phyloP scores from a whole-genome alignment of 2,888 invertebrate species.

The Amphipoea oculea region DNA sequence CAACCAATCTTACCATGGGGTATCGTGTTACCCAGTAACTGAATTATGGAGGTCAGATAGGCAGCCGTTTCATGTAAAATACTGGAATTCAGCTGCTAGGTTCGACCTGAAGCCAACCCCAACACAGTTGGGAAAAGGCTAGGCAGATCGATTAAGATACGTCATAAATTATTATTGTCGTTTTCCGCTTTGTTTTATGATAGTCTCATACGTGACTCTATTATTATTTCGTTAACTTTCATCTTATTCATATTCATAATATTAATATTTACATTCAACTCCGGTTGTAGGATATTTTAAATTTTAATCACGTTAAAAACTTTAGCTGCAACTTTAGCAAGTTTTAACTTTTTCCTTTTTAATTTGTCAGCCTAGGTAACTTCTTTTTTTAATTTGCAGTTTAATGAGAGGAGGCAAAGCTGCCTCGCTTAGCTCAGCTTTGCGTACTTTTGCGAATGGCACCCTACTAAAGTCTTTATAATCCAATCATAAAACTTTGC shows the following conservation, averaged over 20 bases:
- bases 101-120: too few relatives aligned
- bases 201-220: not conserved
- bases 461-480: constrained; percentile 6
- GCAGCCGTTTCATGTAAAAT: too few relatives aligned
- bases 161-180: too few relatives aligned
- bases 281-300: not conserved
- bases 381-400: constrained; percentile 23
- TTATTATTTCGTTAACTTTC: not conserved
- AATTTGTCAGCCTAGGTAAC: constrained; percentile 37
- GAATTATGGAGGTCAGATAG: too few relatives aligned
- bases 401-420: constrained; percentile 13
- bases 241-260: constrained; percentile 3
- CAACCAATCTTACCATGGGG: too few relatives aligned
- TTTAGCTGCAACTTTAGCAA: constrained; percentile 28
- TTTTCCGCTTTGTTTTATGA: not conserved
- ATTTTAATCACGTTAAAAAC: constrained; percentile 48
- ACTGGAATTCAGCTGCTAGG: too few relatives aligned
- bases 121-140: too few relatives aligned
- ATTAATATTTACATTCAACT: not conserved
- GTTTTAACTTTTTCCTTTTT: constrained; percentile 35
- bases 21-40: too few relatives aligned
- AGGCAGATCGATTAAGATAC: too few relatives aligned
- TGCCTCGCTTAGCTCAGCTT: constrained; percentile 5
- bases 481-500: constrained; percentile 37
- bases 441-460: not conserved